Evolutionary conservation across 2,113 vertebrate genomes (phyloP).

Genomic region (Eretmodus cyanostictus): DNA sequence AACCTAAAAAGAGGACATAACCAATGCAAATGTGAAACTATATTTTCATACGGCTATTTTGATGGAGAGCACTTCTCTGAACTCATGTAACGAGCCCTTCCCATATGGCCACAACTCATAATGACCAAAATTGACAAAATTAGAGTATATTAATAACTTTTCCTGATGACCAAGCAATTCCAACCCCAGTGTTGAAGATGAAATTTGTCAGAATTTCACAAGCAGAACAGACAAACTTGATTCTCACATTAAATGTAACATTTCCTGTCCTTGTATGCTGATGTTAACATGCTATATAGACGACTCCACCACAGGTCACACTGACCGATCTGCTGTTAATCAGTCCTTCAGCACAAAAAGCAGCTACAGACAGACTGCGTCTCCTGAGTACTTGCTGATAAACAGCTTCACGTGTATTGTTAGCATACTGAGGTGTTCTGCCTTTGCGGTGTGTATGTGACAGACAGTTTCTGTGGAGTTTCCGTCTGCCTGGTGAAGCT

Average conservation of each 20-base stretch:
- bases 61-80: background rate
- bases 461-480: slow-evolving; percentile 96
- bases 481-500: slow-evolving; percentile 90
- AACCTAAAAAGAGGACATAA: background rate
- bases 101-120: background rate
- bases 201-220: background rate
- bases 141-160: background rate
- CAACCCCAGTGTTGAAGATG: background rate
- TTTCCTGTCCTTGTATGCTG: background rate
- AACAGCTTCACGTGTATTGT: background rate
- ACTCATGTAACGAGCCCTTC: background rate
- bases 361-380: background rate
- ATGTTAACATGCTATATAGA: background rate
- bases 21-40: background rate
- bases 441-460: background rate
- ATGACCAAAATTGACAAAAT: background rate
- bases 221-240: background rate
- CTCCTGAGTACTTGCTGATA: background rate
- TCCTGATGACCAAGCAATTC: background rate
- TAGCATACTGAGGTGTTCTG: background rate
- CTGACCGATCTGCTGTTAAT: background rate
- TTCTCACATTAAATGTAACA: background rate
- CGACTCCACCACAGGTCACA: background rate
- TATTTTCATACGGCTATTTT: background rate
- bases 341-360: background rate